Evolutionary conservation across 2,888 invertebrate genomes (phyloP).

Genomic region (Aphidoletes aphidimyza): DNA sequence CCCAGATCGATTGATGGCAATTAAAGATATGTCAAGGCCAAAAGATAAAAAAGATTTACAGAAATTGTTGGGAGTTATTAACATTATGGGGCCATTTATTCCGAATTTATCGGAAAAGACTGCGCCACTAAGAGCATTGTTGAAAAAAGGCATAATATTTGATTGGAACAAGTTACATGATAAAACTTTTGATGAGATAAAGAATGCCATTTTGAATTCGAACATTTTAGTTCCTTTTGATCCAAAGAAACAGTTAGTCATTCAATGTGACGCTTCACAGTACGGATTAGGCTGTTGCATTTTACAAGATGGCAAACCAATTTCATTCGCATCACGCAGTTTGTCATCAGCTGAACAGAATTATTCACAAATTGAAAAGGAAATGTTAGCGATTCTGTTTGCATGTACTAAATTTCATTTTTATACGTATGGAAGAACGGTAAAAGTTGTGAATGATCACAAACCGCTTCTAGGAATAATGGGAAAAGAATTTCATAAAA

Average conservation of each 20-base stretch:
- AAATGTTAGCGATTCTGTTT: conserved; percentile 58
- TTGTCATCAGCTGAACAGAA: conserved; percentile 56
- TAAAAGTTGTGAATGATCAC: conserved; percentile 57
- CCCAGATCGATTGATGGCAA: conserved; percentile 56
- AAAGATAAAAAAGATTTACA: conserved; percentile 59
- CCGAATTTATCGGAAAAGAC: conserved; percentile 56
- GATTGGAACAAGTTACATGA: too few relatives aligned
- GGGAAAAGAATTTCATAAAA: conserved; percentile 57
- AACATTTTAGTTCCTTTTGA: conserved; percentile 52
- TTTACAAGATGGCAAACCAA: conserved; percentile 57
- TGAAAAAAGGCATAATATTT: conserved; percentile 59
- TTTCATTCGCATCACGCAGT: conserved; percentile 57
- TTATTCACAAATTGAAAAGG: conserved; percentile 58
- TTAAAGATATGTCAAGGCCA: conserved; percentile 57
- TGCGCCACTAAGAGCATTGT: conserved; percentile 55
- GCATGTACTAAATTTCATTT: conserved; percentile 58
- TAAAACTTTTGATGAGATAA: too few relatives aligned
- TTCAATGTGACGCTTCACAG: conserved; percentile 55
- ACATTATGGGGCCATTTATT: conserved; percentile 57
- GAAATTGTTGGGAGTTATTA: conserved; percentile 59
- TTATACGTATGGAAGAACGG: conserved; percentile 57
- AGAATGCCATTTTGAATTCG: conserved; percentile 55
- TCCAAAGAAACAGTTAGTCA: background rate
- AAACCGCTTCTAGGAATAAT: conserved; percentile 57
- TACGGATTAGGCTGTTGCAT: conserved; percentile 58